Evolutionary conservation across 2,797 vertebrate species (phyloP).

Genomic region (Paratrypauchen microcephalus): DNA sequence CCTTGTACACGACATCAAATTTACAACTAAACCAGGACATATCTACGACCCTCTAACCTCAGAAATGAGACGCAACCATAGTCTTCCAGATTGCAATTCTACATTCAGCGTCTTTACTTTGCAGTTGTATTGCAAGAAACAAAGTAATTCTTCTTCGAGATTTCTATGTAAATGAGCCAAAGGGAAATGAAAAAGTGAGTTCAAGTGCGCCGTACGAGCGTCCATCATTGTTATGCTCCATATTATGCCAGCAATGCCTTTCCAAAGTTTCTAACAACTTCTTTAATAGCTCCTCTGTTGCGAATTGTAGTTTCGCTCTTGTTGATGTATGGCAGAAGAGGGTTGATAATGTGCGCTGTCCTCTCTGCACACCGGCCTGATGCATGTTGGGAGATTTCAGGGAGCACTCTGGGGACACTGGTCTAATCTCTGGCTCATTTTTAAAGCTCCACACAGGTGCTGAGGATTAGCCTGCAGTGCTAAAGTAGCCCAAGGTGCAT

Average conservation of each 20-base stretch:
- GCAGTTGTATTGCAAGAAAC: too few species aligned
- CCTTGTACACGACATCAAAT: too few species aligned
- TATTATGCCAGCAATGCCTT: not conserved
- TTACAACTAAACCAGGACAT: too few species aligned
- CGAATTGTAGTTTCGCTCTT: not conserved
- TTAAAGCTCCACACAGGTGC: conserved; percentile 14
- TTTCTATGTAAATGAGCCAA: not conserved
- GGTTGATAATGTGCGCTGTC: conserved; percentile 5
- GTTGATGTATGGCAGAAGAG: not conserved
- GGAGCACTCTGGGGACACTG: not conserved
- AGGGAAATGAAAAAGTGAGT: not conserved
- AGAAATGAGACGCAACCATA: too few species aligned
- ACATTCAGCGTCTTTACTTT: too few species aligned
- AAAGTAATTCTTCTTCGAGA: not conserved
- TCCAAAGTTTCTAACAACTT: not conserved
- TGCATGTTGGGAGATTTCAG: not conserved
- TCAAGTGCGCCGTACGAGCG: not conserved
- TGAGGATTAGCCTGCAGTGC: conserved; percentile 8
- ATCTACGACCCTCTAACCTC: too few species aligned
- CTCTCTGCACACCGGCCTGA: not conserved
- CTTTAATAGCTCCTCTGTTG: not conserved
- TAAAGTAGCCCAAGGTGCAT: not conserved
- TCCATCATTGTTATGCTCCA: not conserved
- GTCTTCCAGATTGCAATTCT: too few species aligned
- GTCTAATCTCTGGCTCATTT: conserved; percentile 9